Percentiles rank a stretch among this genome's conserved stretches.
Conservation (phyloP, 2,797 vertebrate species). For the Tiaroga cobitis region DNA sequence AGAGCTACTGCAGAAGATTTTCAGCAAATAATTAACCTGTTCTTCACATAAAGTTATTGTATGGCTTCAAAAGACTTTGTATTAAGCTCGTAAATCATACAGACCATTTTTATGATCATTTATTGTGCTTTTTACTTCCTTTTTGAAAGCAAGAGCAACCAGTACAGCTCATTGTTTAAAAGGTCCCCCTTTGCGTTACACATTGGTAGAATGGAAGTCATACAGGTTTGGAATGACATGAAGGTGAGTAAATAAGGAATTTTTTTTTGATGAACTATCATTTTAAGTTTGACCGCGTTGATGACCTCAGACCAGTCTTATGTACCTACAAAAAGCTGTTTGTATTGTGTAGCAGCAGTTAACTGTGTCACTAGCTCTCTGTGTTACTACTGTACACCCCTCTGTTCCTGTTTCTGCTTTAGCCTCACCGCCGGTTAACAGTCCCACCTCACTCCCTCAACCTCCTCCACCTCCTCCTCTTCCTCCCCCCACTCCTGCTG, state of each 20-base stretch:
- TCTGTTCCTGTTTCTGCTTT: constrained; percentile 79
- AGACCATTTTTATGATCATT: background rate
- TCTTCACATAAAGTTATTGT: no score
- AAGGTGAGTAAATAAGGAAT: background rate
- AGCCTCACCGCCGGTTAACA: constrained; percentile 87
- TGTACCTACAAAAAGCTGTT: background rate
- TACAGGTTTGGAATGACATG: background rate
- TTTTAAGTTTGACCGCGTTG: background rate
- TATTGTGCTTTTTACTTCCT: background rate
- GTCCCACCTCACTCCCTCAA: constrained; percentile 79
- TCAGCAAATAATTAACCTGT: background rate
- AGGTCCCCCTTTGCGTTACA: background rate
- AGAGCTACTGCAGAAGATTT: background rate
- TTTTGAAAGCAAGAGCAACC: background rate
- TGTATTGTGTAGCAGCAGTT: background rate
- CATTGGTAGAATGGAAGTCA: background rate
- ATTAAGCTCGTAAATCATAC: background rate
- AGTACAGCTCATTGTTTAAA: background rate
- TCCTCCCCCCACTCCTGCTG: constrained; percentile 78
- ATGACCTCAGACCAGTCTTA: background rate
- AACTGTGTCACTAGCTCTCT: constrained; percentile 38
- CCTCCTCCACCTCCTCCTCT: constrained; percentile 80
- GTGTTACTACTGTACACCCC: constrained; percentile 61
- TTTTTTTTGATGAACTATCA: background rate
- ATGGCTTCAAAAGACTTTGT: background rate